Evolutionary conservation across 2,888 invertebrate species (phyloP).

Genomic region (Lumbricus terrestris): DNA sequence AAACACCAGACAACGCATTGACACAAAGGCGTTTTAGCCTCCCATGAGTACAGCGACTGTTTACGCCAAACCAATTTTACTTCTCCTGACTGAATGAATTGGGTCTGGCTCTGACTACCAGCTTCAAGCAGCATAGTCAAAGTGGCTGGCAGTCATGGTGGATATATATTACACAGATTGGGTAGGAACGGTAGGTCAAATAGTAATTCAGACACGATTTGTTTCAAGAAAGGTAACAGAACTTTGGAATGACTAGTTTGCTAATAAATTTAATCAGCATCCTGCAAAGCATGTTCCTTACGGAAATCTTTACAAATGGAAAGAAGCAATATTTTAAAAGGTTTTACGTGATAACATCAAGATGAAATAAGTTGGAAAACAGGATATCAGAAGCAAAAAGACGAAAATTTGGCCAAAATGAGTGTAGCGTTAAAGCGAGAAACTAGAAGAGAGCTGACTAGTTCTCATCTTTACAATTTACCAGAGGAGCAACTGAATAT

Average conservation of each 20-base stretch:
- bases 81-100: background rate
- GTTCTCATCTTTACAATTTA: too few species aligned
- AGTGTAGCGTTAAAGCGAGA: too few species aligned
- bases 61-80: background rate
- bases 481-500: too few species aligned
- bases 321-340: background rate
- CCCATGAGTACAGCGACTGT: background rate
- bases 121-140: background rate
- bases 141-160: background rate
- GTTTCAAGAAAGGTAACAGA: background rate
- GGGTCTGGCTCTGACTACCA: background rate
- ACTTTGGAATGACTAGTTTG: background rate
- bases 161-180: background rate
- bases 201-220: background rate
- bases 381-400: background rate
- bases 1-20: slow-evolving; percentile 6
- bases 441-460: too few species aligned
- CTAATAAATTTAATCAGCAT: background rate
- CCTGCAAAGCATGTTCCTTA: background rate
- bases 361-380: background rate
- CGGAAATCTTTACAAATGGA: background rate
- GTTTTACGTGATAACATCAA: background rate
- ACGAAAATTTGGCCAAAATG: background rate
- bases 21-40: background rate
- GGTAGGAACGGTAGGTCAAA: background rate